These are phyloP conservation scores for Vireo altiloquus DNA, from an alignment of 2,113 vertebrate species.

Conservation along the genomic window DNA sequence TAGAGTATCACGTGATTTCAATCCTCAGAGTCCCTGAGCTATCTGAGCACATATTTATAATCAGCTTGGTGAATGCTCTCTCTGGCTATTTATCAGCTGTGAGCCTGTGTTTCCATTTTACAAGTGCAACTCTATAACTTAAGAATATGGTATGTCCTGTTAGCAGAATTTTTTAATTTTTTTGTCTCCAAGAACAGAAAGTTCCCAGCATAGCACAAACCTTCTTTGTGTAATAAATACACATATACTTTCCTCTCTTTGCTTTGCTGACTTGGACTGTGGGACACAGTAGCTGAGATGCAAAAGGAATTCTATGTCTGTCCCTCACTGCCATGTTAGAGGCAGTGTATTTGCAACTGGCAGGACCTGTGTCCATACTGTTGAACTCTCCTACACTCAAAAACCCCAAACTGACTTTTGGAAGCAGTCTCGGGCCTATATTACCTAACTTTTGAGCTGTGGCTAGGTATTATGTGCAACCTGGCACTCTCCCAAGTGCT, in stretches of 20 bases:
- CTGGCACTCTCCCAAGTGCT: neutral
- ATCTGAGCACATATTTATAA: conserved; percentile 12
- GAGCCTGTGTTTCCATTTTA: conserved; percentile 4
- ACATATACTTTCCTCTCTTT: neutral
- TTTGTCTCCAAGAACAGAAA: neutral
- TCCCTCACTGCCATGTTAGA: neutral
- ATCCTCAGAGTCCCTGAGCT: conserved; percentile 12
- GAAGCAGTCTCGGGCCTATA: neutral
- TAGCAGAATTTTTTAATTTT: neutral
- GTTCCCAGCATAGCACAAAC: neutral
- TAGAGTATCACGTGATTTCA: conserved; percentile 19
- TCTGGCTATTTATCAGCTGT: neutral
- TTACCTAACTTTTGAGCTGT: neutral
- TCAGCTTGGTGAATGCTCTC: neutral
- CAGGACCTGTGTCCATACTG: neutral
- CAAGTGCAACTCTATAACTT: neutral
- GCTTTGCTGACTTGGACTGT: neutral
- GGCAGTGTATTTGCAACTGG: neutral
- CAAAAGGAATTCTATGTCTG: neutral
- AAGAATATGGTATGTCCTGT: neutral
- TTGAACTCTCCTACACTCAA: neutral
- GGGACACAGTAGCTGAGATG: neutral
- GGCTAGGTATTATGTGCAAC: neutral
- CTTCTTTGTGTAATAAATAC: neutral
- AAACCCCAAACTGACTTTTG: neutral